These are phyloP conservation scores for Enteromius argenteus DNA, from an alignment of 2,797 vertebrate genomes.

Conservation along the genomic window DNA sequence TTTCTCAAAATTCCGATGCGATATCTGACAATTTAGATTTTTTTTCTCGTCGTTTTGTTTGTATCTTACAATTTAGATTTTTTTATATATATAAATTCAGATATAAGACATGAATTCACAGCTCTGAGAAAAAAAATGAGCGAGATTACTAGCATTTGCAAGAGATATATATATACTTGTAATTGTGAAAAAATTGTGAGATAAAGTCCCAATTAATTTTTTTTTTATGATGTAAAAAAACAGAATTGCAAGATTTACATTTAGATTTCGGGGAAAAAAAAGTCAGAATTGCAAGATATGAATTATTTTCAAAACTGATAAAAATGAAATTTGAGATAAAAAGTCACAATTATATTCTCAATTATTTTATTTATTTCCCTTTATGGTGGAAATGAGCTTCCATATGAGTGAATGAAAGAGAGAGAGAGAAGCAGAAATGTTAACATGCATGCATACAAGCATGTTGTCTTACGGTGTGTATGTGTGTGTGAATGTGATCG, in stretches of 20 bases:
- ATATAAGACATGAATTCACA: neutral
- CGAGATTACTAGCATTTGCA: neutral
- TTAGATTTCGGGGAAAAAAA: neutral
- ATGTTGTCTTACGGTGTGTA: constrained; percentile 36
- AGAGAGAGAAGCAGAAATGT: constrained; percentile 14
- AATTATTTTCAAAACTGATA: neutral
- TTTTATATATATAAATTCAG: neutral
- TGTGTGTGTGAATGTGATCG: constrained; percentile 19
- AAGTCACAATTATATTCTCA: neutral
- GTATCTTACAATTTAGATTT: neutral
- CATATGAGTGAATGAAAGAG: neutral
- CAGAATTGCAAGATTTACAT: neutral
- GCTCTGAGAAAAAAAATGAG: neutral
- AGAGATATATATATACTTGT: neutral
- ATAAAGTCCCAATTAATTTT: neutral
- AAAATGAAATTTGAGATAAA: neutral
- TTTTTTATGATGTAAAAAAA: neutral
- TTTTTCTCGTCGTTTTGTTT: neutral
- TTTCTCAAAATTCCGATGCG: neutral
- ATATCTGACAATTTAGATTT: neutral
- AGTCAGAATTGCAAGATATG: neutral
- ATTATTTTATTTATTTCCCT: neutral
- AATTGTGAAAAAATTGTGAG: neutral
- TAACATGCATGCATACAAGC: constrained; percentile 44
- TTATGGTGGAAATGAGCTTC: neutral